Percentiles rank a stretch among this genome's conserved stretches.
Conservation (phyloP, 2,888 invertebrate genomes). For the Euphydryas editha region DNA sequence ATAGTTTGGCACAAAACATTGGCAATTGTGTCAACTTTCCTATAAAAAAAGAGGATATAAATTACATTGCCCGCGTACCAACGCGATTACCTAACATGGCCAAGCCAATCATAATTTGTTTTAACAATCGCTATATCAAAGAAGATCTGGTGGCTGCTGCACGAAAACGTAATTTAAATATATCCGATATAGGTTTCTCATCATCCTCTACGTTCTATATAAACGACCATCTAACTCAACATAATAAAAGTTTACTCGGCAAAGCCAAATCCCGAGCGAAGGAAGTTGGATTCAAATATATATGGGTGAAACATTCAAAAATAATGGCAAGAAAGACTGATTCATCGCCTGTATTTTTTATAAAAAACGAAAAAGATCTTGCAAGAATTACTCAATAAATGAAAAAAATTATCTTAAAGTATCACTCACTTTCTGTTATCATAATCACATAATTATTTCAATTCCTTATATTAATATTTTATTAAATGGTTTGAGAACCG, state of each 20-base stretch:
- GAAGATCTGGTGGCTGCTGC: conserved; percentile 32
- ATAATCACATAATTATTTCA: too few species aligned
- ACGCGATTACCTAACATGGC: conserved; percentile 30
- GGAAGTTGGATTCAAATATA: conserved; percentile 33
- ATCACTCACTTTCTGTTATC: too few species aligned
- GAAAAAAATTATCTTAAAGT: too few species aligned
- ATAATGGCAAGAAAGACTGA: conserved; percentile 38
- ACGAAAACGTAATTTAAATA: conserved; percentile 23
- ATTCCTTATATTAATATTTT: too few species aligned
- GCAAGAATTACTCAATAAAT: conserved; percentile 17
- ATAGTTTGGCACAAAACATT: conserved; percentile 10
- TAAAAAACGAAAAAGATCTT: conserved; percentile 32
- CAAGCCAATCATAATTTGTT: conserved; percentile 34
- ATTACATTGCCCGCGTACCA: conserved; percentile 40
- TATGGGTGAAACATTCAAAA: conserved; percentile 41
- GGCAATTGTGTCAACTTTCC: conserved; percentile 13
- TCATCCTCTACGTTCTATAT: conserved; percentile 22
- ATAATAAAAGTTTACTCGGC: conserved; percentile 22
- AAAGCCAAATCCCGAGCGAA: conserved; percentile 27
- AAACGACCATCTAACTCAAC: conserved; percentile 36
- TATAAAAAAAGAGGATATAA: conserved; percentile 11
- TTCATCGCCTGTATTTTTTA: conserved; percentile 35
- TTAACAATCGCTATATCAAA: conserved; percentile 32
- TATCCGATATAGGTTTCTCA: conserved; percentile 22
- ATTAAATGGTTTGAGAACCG: too few species aligned